phyloP scores from a whole-genome alignment of 53 echinoderm and acorn worm species.

The Echinarachnius parma region DNA sequence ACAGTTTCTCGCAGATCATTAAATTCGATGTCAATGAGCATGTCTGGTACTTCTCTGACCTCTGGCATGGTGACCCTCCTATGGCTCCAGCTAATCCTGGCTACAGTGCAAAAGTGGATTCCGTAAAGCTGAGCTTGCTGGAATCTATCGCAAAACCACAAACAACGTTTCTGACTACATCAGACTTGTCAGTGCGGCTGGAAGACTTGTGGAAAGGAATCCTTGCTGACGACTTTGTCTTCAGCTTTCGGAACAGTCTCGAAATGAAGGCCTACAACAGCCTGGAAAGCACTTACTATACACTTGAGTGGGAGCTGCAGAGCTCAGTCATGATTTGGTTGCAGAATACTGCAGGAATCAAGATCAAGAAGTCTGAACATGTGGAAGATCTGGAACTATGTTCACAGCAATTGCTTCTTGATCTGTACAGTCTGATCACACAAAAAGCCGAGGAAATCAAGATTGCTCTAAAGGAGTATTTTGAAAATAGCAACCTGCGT shows the following conservation, averaged over 20 bases:
- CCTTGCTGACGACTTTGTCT: slow-evolving; percentile 42
- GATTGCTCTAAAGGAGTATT: no score
- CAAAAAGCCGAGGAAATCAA: no score
- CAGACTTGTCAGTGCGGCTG: no score
- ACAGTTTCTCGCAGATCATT: slow-evolving; percentile 51
- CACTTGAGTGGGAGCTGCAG: slow-evolving; percentile 39
- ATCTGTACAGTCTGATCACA: no score
- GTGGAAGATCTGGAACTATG: slow-evolving; percentile 31
- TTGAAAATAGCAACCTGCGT: no score
- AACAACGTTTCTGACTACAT: no score
- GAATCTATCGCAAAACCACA: no score
- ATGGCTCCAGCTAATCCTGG: slow-evolving; percentile 62
- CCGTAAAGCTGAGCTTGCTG: no score
- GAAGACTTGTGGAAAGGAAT: slow-evolving; percentile 44
- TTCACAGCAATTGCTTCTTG: no score
- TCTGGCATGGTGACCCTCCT: slow-evolving; percentile 58
- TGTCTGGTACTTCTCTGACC: slow-evolving; percentile 54
- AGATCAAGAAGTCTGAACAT: slow-evolving; percentile 16
- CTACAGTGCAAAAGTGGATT: slow-evolving; percentile 46
- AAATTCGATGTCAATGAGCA: slow-evolving; percentile 41
- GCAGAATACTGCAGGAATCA: slow-evolving; percentile 12
- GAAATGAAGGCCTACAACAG: slow-evolving; percentile 51
- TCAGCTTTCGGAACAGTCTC: slow-evolving; percentile 43
- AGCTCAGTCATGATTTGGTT: slow-evolving; percentile 18
- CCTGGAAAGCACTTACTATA: no score